phyloP scores from a whole-genome alignment of 2,797 vertebrate genomes.

The Poeciliopsis presidionis region DNA sequence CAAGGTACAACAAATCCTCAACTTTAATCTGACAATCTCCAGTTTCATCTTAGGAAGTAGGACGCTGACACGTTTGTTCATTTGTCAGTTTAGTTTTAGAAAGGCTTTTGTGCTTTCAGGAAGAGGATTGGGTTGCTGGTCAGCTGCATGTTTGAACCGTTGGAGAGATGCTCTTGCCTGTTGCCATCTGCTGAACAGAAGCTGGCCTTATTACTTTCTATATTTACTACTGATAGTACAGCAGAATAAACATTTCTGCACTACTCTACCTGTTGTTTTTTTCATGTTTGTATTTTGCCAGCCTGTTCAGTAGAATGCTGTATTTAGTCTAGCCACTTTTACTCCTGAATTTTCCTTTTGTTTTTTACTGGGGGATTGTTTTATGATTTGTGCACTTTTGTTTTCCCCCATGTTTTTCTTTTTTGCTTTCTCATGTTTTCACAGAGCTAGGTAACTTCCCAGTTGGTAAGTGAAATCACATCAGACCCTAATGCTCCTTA shows the following conservation, averaged over 20 bases:
- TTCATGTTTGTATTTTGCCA: constrained; percentile 8
- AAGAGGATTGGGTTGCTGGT: constrained; percentile 46
- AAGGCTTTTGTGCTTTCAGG: constrained; percentile 21
- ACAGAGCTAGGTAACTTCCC: constrained; percentile 98
- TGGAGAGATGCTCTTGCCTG: constrained; percentile 50
- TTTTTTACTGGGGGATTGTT: constrained; percentile 70
- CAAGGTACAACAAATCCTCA: constrained; percentile 85
- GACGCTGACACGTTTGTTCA: not conserved
- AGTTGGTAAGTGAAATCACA: constrained; percentile 89
- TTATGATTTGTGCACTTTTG: constrained; percentile 91
- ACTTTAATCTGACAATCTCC: constrained; percentile 27
- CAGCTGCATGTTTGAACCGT: constrained; percentile 62
- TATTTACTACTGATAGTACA: not conserved
- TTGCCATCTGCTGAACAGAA: constrained; percentile 66
- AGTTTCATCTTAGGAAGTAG: not conserved
- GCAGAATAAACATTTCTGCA: not conserved
- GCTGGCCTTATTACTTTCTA: constrained; percentile 35
- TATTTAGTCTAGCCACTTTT: constrained; percentile 51
- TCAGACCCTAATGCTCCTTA: constrained; percentile 80
- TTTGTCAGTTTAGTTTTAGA: not conserved
- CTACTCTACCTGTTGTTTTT: not conserved
- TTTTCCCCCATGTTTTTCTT: constrained; percentile 79
- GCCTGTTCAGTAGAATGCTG: constrained; percentile 55
- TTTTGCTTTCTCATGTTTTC: constrained; percentile 86
- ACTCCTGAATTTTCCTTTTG: constrained; percentile 15